Conservation (phyloP, 2,113 vertebrate genomes). For the Peucedramus taeniatus region DNA sequence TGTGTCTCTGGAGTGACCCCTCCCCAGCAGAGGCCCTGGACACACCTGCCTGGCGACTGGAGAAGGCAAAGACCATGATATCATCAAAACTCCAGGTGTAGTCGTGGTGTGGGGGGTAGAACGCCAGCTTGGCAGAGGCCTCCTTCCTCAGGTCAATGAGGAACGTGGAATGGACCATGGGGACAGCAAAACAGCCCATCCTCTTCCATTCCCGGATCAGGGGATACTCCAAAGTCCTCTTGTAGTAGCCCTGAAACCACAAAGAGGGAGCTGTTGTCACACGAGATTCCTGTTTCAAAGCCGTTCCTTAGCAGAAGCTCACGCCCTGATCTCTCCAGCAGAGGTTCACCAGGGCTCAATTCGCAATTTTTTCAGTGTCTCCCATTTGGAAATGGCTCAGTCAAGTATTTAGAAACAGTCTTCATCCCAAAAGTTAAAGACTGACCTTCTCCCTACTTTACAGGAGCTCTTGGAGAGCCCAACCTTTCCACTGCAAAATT, state of each 20-base stretch:
- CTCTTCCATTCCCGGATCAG: constrained; percentile 93
- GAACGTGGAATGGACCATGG: constrained; percentile 96
- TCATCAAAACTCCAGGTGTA: constrained; percentile 98
- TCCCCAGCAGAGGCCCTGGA: neutral
- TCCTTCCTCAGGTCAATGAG: constrained; percentile 90
- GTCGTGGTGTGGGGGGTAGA: constrained; percentile 90
- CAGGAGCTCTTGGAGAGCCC: neutral
- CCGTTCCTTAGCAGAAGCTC: neutral
- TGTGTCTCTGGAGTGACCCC: neutral
- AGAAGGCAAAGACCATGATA: constrained; percentile 98
- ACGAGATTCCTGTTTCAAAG: neutral
- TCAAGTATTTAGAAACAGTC: neutral
- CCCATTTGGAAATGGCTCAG: neutral
- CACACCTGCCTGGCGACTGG: constrained; percentile 88
- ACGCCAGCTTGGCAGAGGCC: constrained; percentile 78
- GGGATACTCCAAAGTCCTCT: constrained; percentile 88
- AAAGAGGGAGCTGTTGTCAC: neutral
- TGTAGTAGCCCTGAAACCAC: constrained; percentile 89
- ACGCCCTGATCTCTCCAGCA: neutral
- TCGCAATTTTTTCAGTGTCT: neutral
- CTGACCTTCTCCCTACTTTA: neutral
- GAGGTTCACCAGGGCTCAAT: neutral
- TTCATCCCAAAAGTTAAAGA: neutral
- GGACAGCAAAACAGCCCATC: constrained; percentile 87
- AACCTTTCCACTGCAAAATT: neutral